A percentile compares a stretch with the other conserved stretches of the same genome.
Conservation (phyloP, 2,888 invertebrate species). For the Tiliacea aurago region DNA sequence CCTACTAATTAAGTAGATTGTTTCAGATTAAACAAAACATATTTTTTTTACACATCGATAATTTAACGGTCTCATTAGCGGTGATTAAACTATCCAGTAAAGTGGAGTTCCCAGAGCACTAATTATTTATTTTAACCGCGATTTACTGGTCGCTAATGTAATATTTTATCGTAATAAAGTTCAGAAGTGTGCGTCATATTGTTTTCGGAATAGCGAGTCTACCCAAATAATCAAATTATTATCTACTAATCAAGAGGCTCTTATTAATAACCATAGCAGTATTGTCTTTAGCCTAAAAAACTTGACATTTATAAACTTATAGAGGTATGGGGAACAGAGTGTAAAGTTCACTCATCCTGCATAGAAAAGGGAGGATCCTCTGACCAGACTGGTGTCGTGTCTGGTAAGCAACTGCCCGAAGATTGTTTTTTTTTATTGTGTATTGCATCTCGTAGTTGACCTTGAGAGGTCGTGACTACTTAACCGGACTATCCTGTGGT, state of each 20-base stretch:
- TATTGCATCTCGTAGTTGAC: too few relatives aligned
- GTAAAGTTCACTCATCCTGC: too few relatives aligned
- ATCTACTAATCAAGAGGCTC: background rate
- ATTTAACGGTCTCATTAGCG: background rate
- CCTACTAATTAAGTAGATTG: background rate
- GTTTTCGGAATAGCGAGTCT: background rate
- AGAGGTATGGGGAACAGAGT: too few relatives aligned
- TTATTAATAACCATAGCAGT: background rate
- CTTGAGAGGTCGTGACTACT: too few relatives aligned
- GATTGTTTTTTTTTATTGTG: too few relatives aligned
- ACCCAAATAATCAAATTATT: background rate
- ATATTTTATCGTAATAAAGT: background rate
- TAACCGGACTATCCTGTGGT: too few relatives aligned
- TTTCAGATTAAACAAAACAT: background rate
- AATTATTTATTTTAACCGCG: background rate
- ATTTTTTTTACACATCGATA: background rate
- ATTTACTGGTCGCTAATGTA: background rate
- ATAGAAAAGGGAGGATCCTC: too few relatives aligned
- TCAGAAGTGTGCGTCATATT: background rate
- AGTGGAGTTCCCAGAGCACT: background rate
- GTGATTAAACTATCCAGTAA: background rate
- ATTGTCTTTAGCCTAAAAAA: background rate
- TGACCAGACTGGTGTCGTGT: too few relatives aligned
- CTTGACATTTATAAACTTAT: background rate
- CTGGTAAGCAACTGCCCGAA: too few relatives aligned